Evolutionary conservation across 2,797 vertebrate species (phyloP), one percentile per base, ranked within the genome.

Genomic region (Choloepus didactylus): DNA sequence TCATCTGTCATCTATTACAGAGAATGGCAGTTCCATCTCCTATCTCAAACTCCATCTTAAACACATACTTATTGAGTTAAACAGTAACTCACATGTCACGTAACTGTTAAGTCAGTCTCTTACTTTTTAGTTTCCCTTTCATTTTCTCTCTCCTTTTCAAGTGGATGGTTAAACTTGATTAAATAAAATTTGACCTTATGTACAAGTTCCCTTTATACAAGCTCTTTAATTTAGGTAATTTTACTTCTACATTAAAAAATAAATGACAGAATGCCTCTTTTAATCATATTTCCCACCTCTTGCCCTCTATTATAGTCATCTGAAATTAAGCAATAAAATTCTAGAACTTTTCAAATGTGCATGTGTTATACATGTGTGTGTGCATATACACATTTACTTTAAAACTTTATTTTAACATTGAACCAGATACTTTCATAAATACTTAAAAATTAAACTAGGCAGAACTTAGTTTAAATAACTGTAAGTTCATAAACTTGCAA

Each of bases 401-500:
- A 46, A 79, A 56, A 3, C 9, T 64, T 70, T 25, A 51, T 29
- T 10, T 59, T 18, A 69, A 35, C 27, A 29, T 25, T 59, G 21
- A 69, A 35, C 27, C 9, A 81, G 9, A 81, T 59, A 9, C 49
- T 97, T 95, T 93, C 91, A 93, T 95, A 80, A 73, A 96, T 21
- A 70, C 21, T 10, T 38, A 96, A 90, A 82, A 96, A 97, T 97
- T 87, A 92, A 29, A 62, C 46, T 92, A 81, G 81, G 87, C 91
- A 97, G 84, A 97, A 97, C 64, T 64, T 96, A 91, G 73, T 89
- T 97, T 98, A 98, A 97, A 97, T 97, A 90, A 96, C 60, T 94
- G 97, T 56, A 97, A 97, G 97, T 95, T 94, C 88, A 98, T 98
- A 98, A 97, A 98, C 41, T 95, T 98, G 87, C 87, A 98, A 98